phyloP scores from a whole-genome alignment of 37 sponge, comb jelly and placozoan species.

The Hormiphora californensis region DNA sequence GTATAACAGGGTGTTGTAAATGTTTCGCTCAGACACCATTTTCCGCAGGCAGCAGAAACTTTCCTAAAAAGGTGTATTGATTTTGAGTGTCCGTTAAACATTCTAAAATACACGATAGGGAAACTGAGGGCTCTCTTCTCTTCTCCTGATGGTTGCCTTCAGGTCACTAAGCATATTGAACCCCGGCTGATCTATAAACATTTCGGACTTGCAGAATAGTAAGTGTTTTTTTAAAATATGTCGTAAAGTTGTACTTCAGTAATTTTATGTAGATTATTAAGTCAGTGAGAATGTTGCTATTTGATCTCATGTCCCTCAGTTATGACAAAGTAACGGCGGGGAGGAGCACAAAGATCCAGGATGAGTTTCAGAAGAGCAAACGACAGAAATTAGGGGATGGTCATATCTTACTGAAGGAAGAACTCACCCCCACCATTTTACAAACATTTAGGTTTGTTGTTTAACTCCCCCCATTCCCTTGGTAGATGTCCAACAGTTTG shows the following conservation, averaged over 20 bases:
- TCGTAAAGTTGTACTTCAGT: neutral
- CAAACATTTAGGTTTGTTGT: slow-evolving; percentile 33
- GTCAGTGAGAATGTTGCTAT: neutral
- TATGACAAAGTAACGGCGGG: neutral
- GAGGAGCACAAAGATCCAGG: neutral
- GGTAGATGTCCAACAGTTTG: neutral
- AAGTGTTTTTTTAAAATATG: neutral
- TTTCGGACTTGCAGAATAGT: slow-evolving; percentile 48
- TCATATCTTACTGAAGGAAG: neutral
- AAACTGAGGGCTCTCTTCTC: slow-evolving; percentile 8
- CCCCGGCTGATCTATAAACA: slow-evolving; percentile 1
- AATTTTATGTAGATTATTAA: neutral
- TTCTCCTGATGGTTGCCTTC: neutral
- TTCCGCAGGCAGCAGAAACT: neutral
- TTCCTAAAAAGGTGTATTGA: slow-evolving; percentile 32
- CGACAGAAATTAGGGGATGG: neutral
- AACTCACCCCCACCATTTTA: slow-evolving; percentile 23
- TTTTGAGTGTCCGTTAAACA: slow-evolving; percentile 12
- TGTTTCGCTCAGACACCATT: too few relatives aligned
- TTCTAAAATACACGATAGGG: slow-evolving; percentile 43
- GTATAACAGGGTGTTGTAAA: too few relatives aligned
- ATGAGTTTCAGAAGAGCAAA: slow-evolving; percentile 12
- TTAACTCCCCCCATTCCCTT: neutral
- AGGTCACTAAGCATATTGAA: slow-evolving; percentile 30
- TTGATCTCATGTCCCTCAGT: neutral